Conservation (phyloP, 2,888 invertebrate genomes). For the Drosophila incognita region DNA sequence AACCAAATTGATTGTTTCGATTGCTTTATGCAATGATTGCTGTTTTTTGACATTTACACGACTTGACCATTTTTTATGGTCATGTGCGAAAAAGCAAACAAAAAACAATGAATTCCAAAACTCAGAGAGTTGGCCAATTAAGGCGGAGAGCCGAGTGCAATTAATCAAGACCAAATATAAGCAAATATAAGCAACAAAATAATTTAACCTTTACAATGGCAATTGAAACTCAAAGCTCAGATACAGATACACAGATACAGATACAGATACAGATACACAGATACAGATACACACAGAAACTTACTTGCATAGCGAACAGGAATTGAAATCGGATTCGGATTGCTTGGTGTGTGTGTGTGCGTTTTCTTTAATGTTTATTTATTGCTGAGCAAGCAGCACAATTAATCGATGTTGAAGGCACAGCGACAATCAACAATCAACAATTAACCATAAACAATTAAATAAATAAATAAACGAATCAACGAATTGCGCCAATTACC, state of each 20-base stretch:
- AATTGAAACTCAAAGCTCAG: slow-evolving; percentile 60
- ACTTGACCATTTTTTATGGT: slow-evolving; percentile 35
- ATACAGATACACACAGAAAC: slow-evolving; percentile 10
- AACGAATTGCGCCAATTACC: slow-evolving; percentile 59
- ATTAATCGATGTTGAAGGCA: slow-evolving; percentile 75
- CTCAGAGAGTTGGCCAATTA: slow-evolving; percentile 61
- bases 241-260: slow-evolving; percentile 23
- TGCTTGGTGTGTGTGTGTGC: slow-evolving; percentile 17
- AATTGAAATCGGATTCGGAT: slow-evolving; percentile 39
- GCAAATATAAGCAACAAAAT: slow-evolving; percentile 68
- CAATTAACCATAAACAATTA: slow-evolving; percentile 58
- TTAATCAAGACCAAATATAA: slow-evolving; percentile 79
- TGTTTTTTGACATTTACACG: slow-evolving; percentile 21
- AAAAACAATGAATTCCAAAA: slow-evolving; percentile 37
- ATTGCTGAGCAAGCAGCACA: slow-evolving; percentile 44
- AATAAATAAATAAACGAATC: slow-evolving; percentile 54
- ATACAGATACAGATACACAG: slow-evolving; percentile 15
- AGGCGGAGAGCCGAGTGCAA: slow-evolving; percentile 67
- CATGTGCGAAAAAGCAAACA: slow-evolving; percentile 13
- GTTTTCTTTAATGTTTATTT: slow-evolving; percentile 17
- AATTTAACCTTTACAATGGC: slow-evolving; percentile 75
- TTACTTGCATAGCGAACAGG: slow-evolving; percentile 29
- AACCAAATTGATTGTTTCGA: slow-evolving; percentile 38
- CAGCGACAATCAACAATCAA: slow-evolving; percentile 53
- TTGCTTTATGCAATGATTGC: slow-evolving; percentile 11